Conservation (phyloP, 2,113 vertebrate genomes). For the Tragulus kanchil region DNA sequence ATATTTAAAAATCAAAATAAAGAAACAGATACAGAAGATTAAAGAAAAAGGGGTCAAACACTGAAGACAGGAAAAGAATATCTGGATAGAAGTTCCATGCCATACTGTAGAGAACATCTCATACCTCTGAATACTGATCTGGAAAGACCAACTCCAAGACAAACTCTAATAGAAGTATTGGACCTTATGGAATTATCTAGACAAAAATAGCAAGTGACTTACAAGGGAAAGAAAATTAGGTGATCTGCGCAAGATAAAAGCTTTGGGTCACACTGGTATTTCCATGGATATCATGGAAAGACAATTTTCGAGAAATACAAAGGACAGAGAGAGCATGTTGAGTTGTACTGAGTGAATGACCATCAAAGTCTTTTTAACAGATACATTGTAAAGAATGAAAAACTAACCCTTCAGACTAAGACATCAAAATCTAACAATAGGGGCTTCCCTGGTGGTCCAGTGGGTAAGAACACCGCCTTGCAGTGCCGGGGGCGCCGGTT, state of each 20-base stretch:
- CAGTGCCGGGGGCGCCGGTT: too few relatives aligned
- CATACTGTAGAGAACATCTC: neutral
- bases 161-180: neutral
- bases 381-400: neutral
- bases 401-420: neutral
- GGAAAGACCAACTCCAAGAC: neutral
- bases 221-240: neutral
- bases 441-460: too few relatives aligned
- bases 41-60: neutral
- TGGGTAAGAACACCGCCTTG: too few relatives aligned
- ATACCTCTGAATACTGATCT: neutral
- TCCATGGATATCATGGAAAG: neutral
- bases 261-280: neutral
- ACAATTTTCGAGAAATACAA: neutral
- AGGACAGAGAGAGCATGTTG: neutral
- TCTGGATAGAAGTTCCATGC: neutral
- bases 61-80: neutral
- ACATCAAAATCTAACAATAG: slow-evolving; percentile 1
- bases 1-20: neutral
- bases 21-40: neutral
- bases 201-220: neutral
- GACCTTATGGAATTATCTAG: neutral
- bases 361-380: neutral
- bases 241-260: neutral
- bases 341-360: neutral